These are phyloP conservation scores for Rhipidura dahli DNA, from an alignment of 2,113 vertebrate genomes.

Conservation along the genomic window DNA sequence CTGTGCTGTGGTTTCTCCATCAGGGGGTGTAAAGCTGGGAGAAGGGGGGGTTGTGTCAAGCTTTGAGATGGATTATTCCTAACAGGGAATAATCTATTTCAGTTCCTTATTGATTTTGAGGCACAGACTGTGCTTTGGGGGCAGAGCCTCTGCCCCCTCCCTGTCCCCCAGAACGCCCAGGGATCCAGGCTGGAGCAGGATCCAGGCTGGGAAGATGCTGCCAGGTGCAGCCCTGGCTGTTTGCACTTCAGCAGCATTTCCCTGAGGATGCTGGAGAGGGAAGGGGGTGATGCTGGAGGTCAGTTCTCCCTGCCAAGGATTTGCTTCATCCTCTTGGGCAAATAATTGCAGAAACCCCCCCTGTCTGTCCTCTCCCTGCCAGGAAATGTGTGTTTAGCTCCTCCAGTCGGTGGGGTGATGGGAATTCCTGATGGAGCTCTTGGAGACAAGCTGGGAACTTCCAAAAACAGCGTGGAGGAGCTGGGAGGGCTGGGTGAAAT, in stretches of 20 bases:
- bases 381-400: neutral
- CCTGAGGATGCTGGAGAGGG: neutral
- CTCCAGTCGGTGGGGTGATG: neutral
- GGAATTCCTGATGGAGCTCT: accelerated
- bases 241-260: neutral
- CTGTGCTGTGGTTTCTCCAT: accelerated
- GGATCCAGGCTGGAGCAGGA: neutral
- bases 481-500: neutral
- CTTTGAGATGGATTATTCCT: neutral
- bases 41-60: neutral
- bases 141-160: neutral
- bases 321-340: neutral
- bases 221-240: neutral
- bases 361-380: neutral
- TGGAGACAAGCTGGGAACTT: neutral
- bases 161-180: neutral
- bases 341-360: neutral
- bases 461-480: neutral
- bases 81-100: neutral
- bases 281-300: neutral
- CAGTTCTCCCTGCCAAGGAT: neutral
- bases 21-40: neutral
- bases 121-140: neutral
- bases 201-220: neutral
- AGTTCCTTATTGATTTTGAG: neutral